phyloP scores from a whole-genome alignment of 2,113 vertebrate species.

The Hemiscyllium ocellatum region DNA sequence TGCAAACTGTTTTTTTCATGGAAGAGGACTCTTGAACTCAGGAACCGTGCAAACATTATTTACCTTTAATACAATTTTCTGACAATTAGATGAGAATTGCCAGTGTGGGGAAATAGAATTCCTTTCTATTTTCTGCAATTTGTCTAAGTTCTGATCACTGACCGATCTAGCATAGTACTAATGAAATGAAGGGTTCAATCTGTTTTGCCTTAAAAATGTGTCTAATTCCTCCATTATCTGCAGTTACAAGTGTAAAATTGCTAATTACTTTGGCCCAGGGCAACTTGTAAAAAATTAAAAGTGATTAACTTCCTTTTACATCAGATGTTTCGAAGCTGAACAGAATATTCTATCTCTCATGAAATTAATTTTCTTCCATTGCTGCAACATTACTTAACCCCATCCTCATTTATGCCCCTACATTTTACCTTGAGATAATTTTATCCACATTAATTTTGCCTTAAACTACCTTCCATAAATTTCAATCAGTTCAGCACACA shows the following conservation, averaged over 20 bases:
- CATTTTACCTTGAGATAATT: background rate
- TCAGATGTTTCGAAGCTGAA: background rate
- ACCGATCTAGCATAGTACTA: background rate
- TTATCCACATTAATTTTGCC: background rate
- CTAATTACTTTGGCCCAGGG: background rate
- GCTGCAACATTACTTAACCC: background rate
- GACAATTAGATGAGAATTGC: background rate
- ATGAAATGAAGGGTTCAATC: too few relatives aligned
- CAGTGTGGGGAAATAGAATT: background rate
- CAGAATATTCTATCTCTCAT: background rate
- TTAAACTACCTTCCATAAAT: background rate
- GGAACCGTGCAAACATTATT: background rate
- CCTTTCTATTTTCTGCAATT: background rate
- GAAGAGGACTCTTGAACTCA: background rate
- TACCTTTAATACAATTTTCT: background rate
- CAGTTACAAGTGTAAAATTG: background rate
- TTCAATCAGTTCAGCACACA: background rate
- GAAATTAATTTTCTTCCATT: background rate
- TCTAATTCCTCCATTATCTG: background rate
- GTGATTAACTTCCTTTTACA: background rate
- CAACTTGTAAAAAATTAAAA: background rate
- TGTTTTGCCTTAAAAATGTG: background rate
- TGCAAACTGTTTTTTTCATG: background rate
- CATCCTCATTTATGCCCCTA: background rate
- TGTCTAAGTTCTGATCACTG: background rate